These are phyloP conservation scores for Porites cylindrica DNA, from an alignment of 92 coral and sea anemone genomes.

Conservation along the genomic window DNA sequence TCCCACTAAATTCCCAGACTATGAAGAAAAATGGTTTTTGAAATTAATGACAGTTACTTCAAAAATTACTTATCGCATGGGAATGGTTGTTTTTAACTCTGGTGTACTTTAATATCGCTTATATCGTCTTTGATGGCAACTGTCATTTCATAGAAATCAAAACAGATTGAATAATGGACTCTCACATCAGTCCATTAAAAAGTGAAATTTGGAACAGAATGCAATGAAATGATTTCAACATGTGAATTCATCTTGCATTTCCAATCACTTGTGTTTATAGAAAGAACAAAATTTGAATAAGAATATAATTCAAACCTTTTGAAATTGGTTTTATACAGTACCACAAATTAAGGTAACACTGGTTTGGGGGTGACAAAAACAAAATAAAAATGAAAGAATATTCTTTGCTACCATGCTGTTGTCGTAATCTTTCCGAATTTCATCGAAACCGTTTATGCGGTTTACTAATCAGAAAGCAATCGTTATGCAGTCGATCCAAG, in stretches of 20 bases:
- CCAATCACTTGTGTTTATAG: not conserved
- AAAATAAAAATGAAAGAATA: not conserved
- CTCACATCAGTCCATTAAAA: too few relatives aligned
- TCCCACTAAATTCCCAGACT: not conserved
- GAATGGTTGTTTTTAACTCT: too few relatives aligned
- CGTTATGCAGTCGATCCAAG: not conserved
- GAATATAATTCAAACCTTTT: not conserved
- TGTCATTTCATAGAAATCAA: too few relatives aligned
- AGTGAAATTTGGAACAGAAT: too few relatives aligned
- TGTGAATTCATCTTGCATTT: not conserved
- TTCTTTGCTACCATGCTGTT: too few relatives aligned
- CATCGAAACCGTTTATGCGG: slow-evolving; percentile 7
- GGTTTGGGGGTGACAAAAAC: not conserved
- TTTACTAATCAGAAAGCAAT: not conserved
- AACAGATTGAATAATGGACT: too few relatives aligned
- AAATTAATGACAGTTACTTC: too few relatives aligned
- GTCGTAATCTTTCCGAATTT: not conserved
- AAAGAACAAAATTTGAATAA: not conserved
- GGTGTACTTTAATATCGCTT: too few relatives aligned
- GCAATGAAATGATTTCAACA: too few relatives aligned
- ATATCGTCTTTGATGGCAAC: too few relatives aligned
- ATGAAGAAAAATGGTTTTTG: not conserved
- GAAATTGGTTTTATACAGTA: slow-evolving; percentile 8
- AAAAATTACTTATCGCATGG: too few relatives aligned
- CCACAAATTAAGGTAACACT: not conserved